Base-by-base conservation (phyloP, 2,888 invertebrate genomes). In the Nineta flava region DNA sequence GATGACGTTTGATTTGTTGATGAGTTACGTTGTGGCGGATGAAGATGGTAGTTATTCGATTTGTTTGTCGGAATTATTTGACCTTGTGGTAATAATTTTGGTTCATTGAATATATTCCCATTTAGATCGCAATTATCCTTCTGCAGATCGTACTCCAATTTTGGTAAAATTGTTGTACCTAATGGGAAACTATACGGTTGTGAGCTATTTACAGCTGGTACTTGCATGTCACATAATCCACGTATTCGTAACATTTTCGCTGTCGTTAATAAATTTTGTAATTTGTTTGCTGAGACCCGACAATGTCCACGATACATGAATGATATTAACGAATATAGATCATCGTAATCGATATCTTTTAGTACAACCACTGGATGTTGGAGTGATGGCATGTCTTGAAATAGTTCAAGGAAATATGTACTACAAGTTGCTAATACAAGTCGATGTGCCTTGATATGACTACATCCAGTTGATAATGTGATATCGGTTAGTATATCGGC, bases 301-400 rank as follows among this genome's bases (percentile, higher is more conserved):
- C 88, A 88, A 65, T 90, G 88, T 2, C 88, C 88, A 46, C 83
- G 83, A 66, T 90, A 90, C 81, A 90, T 87, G 66, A 88, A 90
- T 3, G 86, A 83, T 35, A 90, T 76, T 52, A 90, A 77, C 10
- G 87, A 80, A 49, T 79, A 73, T 51, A 85, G 69, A 61, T 84
- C 84, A n/a, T 77, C 71, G 53, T 75, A 77, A 52, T 78, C 78
- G 57, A 82, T 81, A 53, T 81, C 79, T 51, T 83, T 76, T 46
- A 85, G 73, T 50, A 85, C 77, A 41, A 85, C 80, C 41, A 84
- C 73, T 0, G 83, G 81, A 66, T 81, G 82, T 63, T 78, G 80
- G 43, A 79, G 73, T 34, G 76, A 68, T 57, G 76, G 79, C 62
- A 83, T 68, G 59, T 83, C 83, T 84, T 84, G 65, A 70, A 91